Evolutionary conservation across 2,113 vertebrate genomes (phyloP).

Genomic region (Microcebus ravelobensis): DNA sequence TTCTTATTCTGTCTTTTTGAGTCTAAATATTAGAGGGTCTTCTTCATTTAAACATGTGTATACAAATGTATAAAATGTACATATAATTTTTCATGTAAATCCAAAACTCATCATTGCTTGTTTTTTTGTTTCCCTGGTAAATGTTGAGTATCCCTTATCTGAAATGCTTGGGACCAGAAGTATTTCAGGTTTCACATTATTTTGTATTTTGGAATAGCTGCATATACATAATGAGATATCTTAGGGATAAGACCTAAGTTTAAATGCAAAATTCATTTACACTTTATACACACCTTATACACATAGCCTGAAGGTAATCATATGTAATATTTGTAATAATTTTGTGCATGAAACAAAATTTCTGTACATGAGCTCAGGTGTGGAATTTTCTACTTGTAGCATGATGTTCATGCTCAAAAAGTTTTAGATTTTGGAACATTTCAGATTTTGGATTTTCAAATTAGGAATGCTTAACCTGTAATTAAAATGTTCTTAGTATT

Average conservation of each 20-base stretch:
- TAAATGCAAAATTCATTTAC: neutral
- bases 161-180: neutral
- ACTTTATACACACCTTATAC: neutral
- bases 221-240: neutral
- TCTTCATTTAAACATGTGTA: neutral
- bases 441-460: neutral
- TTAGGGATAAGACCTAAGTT: neutral
- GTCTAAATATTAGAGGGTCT: neutral
- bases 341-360: neutral
- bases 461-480: neutral
- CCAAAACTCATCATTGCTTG: neutral
- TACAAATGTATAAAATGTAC: neutral
- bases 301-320: neutral
- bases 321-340: neutral
- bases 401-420: neutral
- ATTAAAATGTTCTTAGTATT: neutral
- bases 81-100: neutral
- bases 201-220: neutral
- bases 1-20: neutral
- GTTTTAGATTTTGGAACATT: neutral
- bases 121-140: neutral
- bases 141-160: neutral
- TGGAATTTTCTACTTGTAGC: neutral
- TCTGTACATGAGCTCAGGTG: neutral
- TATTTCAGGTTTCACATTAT: neutral